A percentile compares a stretch with the other conserved stretches of the same genome.
phyloP scores from a whole-genome alignment of 2,797 vertebrate genomes.

The Sebastes itinus region DNA sequence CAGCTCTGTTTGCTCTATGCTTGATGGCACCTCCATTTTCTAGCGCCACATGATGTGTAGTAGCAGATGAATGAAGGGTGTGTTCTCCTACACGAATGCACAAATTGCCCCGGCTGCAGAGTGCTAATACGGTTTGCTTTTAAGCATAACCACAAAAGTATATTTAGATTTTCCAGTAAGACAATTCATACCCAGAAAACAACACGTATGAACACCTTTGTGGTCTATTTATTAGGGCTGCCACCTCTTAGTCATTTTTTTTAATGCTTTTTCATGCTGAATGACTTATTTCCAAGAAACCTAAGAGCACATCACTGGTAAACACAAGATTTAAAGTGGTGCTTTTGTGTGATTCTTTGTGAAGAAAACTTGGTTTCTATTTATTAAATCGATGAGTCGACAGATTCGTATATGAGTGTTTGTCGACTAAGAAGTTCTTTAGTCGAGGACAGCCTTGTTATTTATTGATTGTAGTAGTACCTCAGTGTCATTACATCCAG shows the following conservation, averaged over 20 bases:
- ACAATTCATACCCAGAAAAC: not conserved
- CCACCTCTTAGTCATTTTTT: too few relatives aligned
- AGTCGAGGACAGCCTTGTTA: not conserved
- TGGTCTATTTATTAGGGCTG: not conserved
- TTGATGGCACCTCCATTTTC: conserved; percentile 17
- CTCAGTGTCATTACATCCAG: not conserved
- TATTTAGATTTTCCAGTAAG: not conserved
- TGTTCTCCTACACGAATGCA: conserved; percentile 26
- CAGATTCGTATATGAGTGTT: not conserved
- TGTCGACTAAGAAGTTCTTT: not conserved
- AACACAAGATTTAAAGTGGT: not conserved
- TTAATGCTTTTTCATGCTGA: not conserved
- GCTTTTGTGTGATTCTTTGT: not conserved
- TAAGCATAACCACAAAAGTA: not conserved
- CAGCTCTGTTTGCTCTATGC: not conserved
- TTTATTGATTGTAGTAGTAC: not conserved
- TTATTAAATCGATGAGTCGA: not conserved
- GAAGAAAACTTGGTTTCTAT: not conserved
- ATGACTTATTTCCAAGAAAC: not conserved
- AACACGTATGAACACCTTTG: not conserved
- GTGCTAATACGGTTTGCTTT: conserved; percentile 23
- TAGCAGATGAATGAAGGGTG: conserved; percentile 45
- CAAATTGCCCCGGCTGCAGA: conserved; percentile 18
- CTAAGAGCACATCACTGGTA: not conserved
- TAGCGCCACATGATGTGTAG: conserved; percentile 11